A percentile compares a stretch with the other conserved stretches of the same genome.
Evolutionary conservation across 1,140 invertebrate species (phyloP).

Genomic region (Coptotermes formosanus): DNA sequence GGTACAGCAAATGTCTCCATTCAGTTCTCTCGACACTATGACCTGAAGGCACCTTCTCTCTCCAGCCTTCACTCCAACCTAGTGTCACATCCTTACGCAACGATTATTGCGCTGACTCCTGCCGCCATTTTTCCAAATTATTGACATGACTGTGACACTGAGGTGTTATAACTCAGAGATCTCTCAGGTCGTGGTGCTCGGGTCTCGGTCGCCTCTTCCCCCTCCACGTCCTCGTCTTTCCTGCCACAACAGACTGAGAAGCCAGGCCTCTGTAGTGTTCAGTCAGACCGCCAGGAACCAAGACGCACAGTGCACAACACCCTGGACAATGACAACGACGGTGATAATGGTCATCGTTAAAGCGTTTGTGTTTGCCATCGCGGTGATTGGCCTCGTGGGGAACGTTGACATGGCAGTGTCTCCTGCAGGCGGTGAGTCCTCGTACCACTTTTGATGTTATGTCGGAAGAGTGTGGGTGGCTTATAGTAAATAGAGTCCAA

Average conservation of each 20-base stretch:
- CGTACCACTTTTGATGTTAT: too few relatives aligned
- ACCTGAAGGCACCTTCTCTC: too few relatives aligned
- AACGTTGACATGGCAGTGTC: background rate
- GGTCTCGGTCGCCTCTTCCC: background rate
- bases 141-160: background rate
- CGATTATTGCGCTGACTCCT: too few relatives aligned
- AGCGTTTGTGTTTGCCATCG: background rate
- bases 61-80: too few relatives aligned
- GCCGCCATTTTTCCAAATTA: too few relatives aligned
- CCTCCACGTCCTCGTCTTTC: background rate
- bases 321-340: background rate
- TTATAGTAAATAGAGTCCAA: too few relatives aligned
- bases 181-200: background rate
- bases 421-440: background rate
- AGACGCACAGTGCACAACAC: background rate
- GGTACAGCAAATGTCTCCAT: too few relatives aligned
- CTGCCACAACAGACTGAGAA: background rate
- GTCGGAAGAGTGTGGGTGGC: too few relatives aligned
- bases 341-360: background rate
- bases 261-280: background rate
- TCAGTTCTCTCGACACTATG: too few relatives aligned
- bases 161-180: background rate
- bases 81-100: too few relatives aligned
- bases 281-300: conserved; percentile 3
- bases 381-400: background rate